Evolutionary conservation across 1,140 invertebrate genomes (phyloP), one percentile per base, ranked within the genome.

Genomic region (Drusus annulatus): DNA sequence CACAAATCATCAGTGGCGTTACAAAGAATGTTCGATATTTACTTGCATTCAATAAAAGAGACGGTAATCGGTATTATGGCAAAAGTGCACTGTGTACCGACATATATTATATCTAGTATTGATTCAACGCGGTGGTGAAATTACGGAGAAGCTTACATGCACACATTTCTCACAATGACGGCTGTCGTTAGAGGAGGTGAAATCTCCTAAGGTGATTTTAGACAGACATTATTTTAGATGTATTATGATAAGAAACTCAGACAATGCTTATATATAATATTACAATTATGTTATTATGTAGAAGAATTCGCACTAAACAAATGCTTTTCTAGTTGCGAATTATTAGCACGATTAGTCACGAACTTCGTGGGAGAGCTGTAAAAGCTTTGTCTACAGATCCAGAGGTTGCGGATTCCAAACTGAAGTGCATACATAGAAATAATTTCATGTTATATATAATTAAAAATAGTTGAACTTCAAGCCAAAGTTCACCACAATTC

Each of bases 41-140:
- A 31, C 62, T 65, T 6, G 31, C 28, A 65, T 65, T 65, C 62
- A 65, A 31, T 65, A 65, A 31, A 65, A 65, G 62, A 65, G n/a
- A 25, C 13, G 58, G 58, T 60, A 25, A 60, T 60, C 58, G 25
- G 58, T 23, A 60, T 23, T 21, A 19, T 21, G 58, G 54, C 54
- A 56, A 60, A 60, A 23, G 23, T 21, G 54, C 8, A 60, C 58
- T 60, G 15, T 60, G 10, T 23, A 23, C 58, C 58, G 2, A 19
- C 58, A 60, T 60, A 4, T 63, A 63, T 63, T 63, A 16, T 31
- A n/a, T 17, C 7, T 28, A 5, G 21, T 28, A 36, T 28, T 25
- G 25, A 65, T 28, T n/a, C 21, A 23, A 16, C 25, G 13, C 1
- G 0, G 28, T n/a, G n/a, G 62, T n/a, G 62, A 65, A 36, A 65